Percentiles rank a stretch among this genome's conserved stretches.
phyloP scores from a whole-genome alignment of 2,113 vertebrate genomes.

The Sylvia atricapilla region DNA sequence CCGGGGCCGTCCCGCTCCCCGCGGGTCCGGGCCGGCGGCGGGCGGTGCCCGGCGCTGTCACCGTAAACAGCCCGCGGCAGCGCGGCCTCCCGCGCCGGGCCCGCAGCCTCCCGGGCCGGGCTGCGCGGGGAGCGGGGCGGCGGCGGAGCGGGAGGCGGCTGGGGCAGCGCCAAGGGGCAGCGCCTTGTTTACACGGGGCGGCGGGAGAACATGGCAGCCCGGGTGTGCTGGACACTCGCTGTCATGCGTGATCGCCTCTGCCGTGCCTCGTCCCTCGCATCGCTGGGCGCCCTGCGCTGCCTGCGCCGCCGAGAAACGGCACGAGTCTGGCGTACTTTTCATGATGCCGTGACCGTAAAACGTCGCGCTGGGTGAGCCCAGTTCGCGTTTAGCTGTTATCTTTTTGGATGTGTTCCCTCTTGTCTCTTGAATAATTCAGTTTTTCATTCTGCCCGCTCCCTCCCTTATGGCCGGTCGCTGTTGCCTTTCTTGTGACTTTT shows the following conservation, averaged over 20 bases:
- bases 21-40: background rate
- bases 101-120: background rate
- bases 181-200: slow-evolving; percentile 39
- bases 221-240: background rate
- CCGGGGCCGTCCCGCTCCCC: background rate
- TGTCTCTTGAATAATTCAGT: background rate
- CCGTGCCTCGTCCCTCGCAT: background rate
- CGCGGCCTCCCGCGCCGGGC: background rate
- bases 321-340: background rate
- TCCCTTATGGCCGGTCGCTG: background rate
- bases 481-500: background rate
- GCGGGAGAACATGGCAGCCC: slow-evolving; percentile 50
- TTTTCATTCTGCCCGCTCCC: background rate
- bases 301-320: background rate
- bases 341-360: fast-evolving
- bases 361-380: background rate
- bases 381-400: background rate
- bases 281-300: background rate
- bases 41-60: background rate
- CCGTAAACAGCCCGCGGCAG: background rate
- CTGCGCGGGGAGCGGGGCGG: background rate
- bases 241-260: slow-evolving; percentile 11
- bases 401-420: background rate
- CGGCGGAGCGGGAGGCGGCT: background rate
- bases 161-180: background rate